These are phyloP conservation scores for Agrotis puta DNA, from an alignment of 2,888 invertebrate species.

Conservation along the genomic window DNA sequence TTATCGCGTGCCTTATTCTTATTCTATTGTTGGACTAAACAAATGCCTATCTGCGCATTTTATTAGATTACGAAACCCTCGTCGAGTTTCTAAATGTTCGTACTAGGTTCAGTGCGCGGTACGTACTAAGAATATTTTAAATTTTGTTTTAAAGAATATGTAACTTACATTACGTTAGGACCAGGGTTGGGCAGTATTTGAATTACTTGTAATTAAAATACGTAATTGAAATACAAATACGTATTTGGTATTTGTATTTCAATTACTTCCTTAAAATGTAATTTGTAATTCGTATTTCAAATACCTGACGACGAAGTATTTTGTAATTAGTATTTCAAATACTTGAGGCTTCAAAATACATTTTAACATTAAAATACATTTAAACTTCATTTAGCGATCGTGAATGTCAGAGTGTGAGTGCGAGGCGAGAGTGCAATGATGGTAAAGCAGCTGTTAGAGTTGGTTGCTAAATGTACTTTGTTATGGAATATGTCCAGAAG, in stretches of 20 bases:
- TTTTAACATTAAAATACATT: too few species aligned
- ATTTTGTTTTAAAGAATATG: neutral
- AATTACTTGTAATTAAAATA: slow-evolving; percentile 69
- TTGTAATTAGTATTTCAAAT: too few species aligned
- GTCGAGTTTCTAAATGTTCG: slow-evolving; percentile 43
- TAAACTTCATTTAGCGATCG: too few species aligned
- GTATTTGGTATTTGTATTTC: slow-evolving; percentile 21
- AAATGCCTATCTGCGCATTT: slow-evolving; percentile 49
- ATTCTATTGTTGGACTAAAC: slow-evolving; percentile 65
- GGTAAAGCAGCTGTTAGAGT: too few species aligned
- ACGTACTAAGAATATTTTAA: slow-evolving; percentile 25
- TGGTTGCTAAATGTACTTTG: too few species aligned
- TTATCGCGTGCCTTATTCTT: slow-evolving; percentile 68
- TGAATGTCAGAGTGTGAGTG: too few species aligned
- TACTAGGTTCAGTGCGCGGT: slow-evolving; percentile 20
- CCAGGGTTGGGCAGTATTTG: slow-evolving; percentile 61
- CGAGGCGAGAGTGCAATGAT: too few species aligned
- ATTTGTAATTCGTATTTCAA: too few species aligned
- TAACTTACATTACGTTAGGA: neutral
- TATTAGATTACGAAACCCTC: slow-evolving; percentile 46
- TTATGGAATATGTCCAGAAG: too few species aligned
- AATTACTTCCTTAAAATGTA: too few species aligned
- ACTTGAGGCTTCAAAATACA: too few species aligned
- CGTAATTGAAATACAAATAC: slow-evolving; percentile 71
- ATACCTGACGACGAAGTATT: too few species aligned